Percentiles rank a stretch among this genome's conserved stretches.
Conservation (phyloP, 2,888 invertebrate species). For the Temnothorax ravouxi region DNA sequence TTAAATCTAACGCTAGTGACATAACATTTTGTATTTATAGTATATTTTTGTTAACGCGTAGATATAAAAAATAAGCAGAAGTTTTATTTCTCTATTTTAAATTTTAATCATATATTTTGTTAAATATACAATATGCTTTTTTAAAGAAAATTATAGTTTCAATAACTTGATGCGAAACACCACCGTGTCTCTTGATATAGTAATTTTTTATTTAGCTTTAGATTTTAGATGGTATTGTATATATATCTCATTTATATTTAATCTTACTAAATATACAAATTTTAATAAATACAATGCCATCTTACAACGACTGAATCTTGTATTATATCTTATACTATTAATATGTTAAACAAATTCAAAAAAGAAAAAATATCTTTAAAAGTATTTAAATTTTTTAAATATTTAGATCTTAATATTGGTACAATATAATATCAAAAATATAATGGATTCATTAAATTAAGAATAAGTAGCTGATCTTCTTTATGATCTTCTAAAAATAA, state of each 20-base stretch:
- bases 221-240: too few species aligned
- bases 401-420: not conserved
- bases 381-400: not conserved
- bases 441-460: not conserved
- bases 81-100: not conserved
- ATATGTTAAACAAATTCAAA: not conserved
- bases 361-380: not conserved
- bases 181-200: too few species aligned
- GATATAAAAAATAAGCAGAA: not conserved
- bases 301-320: not conserved
- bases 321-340: not conserved
- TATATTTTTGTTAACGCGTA: not conserved
- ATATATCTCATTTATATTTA: not conserved
- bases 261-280: not conserved
- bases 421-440: not conserved
- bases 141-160: not conserved
- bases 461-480: not conserved
- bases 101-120: not conserved
- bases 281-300: not conserved
- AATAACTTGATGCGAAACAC: too few species aligned
- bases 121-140: not conserved
- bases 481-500: not conserved
- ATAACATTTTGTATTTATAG: not conserved
- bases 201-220: too few species aligned
- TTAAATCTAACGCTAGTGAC: slow-evolving; percentile 1